Base-by-base conservation (phyloP, 2,888 invertebrate species). In the Agapostemon virescens region DNA sequence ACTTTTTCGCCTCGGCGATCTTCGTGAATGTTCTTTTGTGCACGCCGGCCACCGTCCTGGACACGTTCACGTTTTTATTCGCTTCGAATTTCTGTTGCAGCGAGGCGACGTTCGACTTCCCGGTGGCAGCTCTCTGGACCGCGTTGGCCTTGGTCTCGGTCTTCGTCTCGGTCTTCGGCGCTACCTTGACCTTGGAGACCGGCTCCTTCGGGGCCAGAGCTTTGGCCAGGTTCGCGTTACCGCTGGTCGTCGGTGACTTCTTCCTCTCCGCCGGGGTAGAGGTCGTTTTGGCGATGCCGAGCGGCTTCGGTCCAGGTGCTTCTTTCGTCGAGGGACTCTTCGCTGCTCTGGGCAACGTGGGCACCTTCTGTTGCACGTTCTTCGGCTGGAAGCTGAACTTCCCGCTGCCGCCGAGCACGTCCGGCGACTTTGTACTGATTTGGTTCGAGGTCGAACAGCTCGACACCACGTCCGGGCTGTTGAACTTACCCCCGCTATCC, bases 81-180 rank as follows among this genome's bases (percentile, higher is more conserved):
- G 94, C 95, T 93, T 97, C 97, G 90, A 97, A 97, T 91, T 96
- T 96, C 88, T 96, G 96, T 89, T 97, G 97, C 87, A 97, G 93
- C 77, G 95, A 95, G 42, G 96, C 96, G 74, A 97, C 96, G 91
- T 95, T 96, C 30, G 96, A 96, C 89, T 95, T 95, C 84, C 93
- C 93, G 64, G 91, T 92, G 6, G 95, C 93, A 38, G 94, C 93
- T 76, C 87, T 89, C 71, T 90, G 89, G 58, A 90, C 82, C 6
- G 87, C 78, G 79, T 82, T 88, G 17, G 74, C 71, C 26, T 71
- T 86, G 52, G 15, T 74, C 55, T 30, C 67, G 70, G 49, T 66
- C 20, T 86, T 78, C 61, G 64, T 15, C 63, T 87, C 87, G 23
- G 77, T 26, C 40, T 85, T 87, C 23, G 40, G 61, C 0, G 67